phyloP scores from a whole-genome alignment of 1,140 invertebrate genomes.

The Halotydeus destructor region DNA sequence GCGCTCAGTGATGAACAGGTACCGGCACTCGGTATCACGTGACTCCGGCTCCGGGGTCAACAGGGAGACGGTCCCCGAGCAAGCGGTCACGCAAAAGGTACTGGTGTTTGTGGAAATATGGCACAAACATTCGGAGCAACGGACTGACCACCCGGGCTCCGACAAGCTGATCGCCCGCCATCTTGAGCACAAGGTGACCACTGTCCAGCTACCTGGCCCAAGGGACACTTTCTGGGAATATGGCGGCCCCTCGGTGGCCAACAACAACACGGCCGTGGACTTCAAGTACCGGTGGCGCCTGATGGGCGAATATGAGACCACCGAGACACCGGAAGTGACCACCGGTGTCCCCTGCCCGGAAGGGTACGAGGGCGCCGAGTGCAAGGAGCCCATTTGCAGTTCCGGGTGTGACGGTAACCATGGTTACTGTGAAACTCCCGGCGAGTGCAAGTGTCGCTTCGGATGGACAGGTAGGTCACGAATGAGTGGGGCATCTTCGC shows the following conservation, averaged over 20 bases:
- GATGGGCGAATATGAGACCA: neutral
- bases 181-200: slow-evolving; percentile 5
- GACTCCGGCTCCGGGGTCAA: too few species aligned
- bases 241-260: slow-evolving; percentile 1
- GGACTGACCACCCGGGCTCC: too few species aligned
- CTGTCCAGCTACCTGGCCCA: neutral
- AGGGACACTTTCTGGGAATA: neutral
- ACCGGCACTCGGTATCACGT: too few species aligned
- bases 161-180: slow-evolving; percentile 10
- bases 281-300: slow-evolving; percentile 6
- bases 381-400: slow-evolving; percentile 9
- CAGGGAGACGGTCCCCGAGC: too few species aligned
- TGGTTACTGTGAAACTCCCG: slow-evolving; percentile 55
- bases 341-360: slow-evolving; percentile 4
- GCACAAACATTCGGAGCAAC: slow-evolving; percentile 5
- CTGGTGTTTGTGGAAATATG: slow-evolving; percentile 11
- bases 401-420: slow-evolving; percentile 9
- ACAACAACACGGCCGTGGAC: slow-evolving; percentile 2
- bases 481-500: neutral
- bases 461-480: slow-evolving; percentile 15
- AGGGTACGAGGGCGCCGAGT: slow-evolving; percentile 8
- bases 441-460: slow-evolving; percentile 38
- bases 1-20: too few species aligned
- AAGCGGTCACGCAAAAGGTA: neutral
- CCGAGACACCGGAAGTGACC: neutral